Conservation (phyloP, 1,140 invertebrate species). For the Drosophila melanica region DNA sequence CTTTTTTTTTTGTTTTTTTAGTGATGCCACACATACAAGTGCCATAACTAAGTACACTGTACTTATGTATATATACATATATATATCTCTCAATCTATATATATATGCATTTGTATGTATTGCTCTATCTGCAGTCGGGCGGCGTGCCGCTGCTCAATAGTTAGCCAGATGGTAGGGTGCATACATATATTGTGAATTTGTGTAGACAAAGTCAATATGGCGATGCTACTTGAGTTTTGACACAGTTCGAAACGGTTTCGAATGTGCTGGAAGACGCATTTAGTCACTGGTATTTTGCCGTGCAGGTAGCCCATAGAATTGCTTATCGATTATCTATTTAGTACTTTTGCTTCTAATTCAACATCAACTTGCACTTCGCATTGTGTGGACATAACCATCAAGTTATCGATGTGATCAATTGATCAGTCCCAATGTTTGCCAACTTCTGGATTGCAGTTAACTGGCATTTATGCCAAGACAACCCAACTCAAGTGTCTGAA, state of each 20-base stretch:
- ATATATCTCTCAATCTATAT: constrained; percentile 4
- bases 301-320: background rate
- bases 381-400: constrained; percentile 5
- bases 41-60: constrained; percentile 6
- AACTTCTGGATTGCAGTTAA: constrained; percentile 24
- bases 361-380: constrained; percentile 2
- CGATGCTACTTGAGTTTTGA: constrained; percentile 74
- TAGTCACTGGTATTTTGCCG: constrained; percentile 11
- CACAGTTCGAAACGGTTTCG: constrained; percentile 58
- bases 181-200: background rate
- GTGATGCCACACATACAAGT: constrained; percentile 29
- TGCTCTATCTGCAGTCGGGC: constrained; percentile 47
- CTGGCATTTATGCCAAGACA: constrained; percentile 39
- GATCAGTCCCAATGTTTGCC: constrained; percentile 28
- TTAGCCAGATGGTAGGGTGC: background rate
- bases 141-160: constrained; percentile 52
- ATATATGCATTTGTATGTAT: constrained; percentile 5
- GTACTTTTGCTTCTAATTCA: background rate
- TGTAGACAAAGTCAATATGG: constrained; percentile 23
- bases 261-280: constrained; percentile 35
- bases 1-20: constrained; percentile 52
- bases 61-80: constrained; percentile 1
- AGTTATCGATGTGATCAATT: constrained; percentile 7
- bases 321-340: constrained; percentile 30
- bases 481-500: constrained; percentile 24